Conservation (phyloP, 1,140 invertebrate genomes). For the Tetramorium parvispinum region DNA sequence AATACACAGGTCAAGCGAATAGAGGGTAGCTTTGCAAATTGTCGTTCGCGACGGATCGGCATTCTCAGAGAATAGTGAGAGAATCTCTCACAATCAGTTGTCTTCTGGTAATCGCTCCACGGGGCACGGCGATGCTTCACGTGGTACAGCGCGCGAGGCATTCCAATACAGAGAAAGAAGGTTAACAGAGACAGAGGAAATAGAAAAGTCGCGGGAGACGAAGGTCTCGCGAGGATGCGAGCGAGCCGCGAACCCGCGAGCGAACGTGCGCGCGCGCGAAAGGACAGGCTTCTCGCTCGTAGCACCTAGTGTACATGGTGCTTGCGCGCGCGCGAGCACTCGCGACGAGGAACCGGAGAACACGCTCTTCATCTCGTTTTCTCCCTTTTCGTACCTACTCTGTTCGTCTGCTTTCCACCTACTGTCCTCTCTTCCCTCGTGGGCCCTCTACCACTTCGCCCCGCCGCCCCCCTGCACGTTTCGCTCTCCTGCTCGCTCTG, state of each 20-base stretch:
- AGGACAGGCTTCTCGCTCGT: constrained; percentile 70
- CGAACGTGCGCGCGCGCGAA: constrained; percentile 5
- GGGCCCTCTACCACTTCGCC: constrained; percentile 36
- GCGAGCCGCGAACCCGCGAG: neutral
- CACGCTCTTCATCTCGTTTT: constrained; percentile 63
- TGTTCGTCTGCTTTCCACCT: constrained; percentile 29
- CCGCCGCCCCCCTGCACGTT: constrained; percentile 38
- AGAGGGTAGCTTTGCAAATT: neutral
- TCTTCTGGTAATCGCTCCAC: constrained; percentile 10
- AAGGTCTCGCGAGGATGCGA: constrained; percentile 62
- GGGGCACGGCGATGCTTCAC: neutral
- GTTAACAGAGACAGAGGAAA: constrained; percentile 43
- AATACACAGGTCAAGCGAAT: neutral
- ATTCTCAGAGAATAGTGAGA: constrained; percentile 19
- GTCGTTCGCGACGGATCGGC: constrained; percentile 1
- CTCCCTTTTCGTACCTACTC: constrained; percentile 31
- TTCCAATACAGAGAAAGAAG: neutral
- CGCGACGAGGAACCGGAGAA: constrained; percentile 76
- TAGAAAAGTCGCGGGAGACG: constrained; percentile 47
- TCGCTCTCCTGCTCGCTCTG: constrained; percentile 74
- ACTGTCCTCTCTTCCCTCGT: constrained; percentile 47
- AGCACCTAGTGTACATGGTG: constrained; percentile 76
- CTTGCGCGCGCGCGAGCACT: neutral
- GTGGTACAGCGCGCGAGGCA: neutral
- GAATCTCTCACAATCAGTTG: constrained; percentile 9